Evolutionary conservation across 1,140 invertebrate species (phyloP).

Genomic region (Drosophila hydei): DNA sequence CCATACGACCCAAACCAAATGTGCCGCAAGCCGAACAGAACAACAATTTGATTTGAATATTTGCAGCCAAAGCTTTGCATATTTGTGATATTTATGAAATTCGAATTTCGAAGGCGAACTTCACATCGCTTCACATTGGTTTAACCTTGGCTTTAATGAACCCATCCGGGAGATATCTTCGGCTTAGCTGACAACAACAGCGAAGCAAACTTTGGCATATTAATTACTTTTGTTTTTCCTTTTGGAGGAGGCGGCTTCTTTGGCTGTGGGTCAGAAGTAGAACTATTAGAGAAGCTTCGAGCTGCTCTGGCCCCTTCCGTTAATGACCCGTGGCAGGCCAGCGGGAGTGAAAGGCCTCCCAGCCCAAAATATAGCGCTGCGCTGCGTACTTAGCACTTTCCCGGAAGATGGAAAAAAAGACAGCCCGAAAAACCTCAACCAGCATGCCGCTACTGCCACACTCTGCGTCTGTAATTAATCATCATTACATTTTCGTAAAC

Average conservation of each 20-base stretch:
- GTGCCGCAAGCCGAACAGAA: background rate
- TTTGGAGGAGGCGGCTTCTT: background rate
- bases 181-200: conserved; percentile 44
- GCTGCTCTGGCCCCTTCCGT: conserved; percentile 7
- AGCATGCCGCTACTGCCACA: conserved; percentile 50
- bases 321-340: conserved; percentile 43
- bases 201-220: conserved; percentile 48
- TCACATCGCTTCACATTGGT: conserved; percentile 61
- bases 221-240: conserved; percentile 56
- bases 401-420: conserved; percentile 38
- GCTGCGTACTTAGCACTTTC: conserved; percentile 70
- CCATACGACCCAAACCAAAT: background rate
- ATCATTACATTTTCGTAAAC: conserved; percentile 83
- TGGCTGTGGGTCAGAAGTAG: background rate
- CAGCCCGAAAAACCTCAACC: conserved; percentile 54
- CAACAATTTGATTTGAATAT: conserved; percentile 33
- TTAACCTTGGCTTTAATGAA: conserved; percentile 55
- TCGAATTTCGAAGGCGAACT: background rate
- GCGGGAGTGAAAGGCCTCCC: conserved; percentile 44
- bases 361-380: background rate
- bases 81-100: background rate
- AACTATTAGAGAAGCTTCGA: conserved; percentile 23
- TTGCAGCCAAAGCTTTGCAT: conserved; percentile 8
- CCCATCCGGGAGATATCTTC: conserved; percentile 7
- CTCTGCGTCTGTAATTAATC: conserved; percentile 72